A percentile compares a stretch with the other conserved stretches of the same genome.
phyloP scores from a whole-genome alignment of 2,113 vertebrate species.

The Clupea harengus region DNA sequence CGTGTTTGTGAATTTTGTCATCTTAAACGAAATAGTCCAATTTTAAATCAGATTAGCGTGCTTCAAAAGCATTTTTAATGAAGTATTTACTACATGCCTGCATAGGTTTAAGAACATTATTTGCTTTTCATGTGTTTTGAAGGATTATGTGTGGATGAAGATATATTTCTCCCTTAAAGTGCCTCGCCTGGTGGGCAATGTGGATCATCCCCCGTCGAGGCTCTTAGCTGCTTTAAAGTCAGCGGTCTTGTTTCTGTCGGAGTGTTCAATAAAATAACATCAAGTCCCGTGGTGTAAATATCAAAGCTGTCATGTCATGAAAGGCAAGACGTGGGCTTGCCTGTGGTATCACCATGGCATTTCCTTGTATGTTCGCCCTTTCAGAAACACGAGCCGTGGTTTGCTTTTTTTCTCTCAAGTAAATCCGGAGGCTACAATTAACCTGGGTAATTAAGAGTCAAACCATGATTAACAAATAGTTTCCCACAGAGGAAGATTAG shows the following conservation, averaged over 20 bases:
- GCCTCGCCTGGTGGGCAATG: background rate
- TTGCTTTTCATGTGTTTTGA: conserved; percentile 5
- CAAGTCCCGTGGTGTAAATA: conserved; percentile 61
- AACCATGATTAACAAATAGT: conserved; percentile 73
- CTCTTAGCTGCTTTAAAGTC: conserved; percentile 18
- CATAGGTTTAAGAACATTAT: background rate
- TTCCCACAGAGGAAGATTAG: conserved; percentile 68
- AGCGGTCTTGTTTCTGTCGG: conserved; percentile 42
- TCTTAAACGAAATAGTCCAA: background rate
- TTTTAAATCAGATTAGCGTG: conserved; percentile 4
- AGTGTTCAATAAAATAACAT: conserved; percentile 58
- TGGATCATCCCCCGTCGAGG: conserved; percentile 6
- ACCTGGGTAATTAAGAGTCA: conserved; percentile 74
- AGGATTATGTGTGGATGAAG: conserved; percentile 7
- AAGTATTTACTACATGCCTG: background rate
- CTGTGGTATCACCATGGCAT: conserved; percentile 61
- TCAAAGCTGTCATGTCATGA: conserved; percentile 59
- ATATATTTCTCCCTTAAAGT: background rate
- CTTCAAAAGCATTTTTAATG: background rate
- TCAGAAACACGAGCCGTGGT: conserved; percentile 49
- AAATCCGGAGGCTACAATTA: conserved; percentile 69
- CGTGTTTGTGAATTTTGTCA: background rate
- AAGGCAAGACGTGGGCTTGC: conserved; percentile 52
- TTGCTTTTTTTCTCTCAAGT: conserved; percentile 40
- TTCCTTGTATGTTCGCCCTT: conserved; percentile 56